Evolutionary conservation across 2,888 invertebrate genomes (phyloP).

Genomic region (Limenitis camilla): DNA sequence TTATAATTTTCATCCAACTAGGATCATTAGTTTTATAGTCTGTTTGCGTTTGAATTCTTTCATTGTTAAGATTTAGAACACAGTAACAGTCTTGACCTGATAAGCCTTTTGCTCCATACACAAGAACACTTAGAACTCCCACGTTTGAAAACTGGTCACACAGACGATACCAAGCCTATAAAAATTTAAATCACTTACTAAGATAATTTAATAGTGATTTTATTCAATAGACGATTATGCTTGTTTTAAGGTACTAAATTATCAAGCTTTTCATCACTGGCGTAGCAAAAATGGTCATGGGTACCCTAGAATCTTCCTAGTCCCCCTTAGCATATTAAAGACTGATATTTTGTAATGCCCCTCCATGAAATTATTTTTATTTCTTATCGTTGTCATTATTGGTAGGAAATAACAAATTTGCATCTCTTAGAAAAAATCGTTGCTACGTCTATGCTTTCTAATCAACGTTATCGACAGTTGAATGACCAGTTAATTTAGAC

Average conservation of each 20-base stretch:
- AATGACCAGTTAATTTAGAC: no score
- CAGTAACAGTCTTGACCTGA: constrained; percentile 95
- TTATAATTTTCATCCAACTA: constrained; percentile 97
- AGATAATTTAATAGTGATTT: neutral
- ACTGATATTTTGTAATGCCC: no score
- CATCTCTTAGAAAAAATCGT: no score
- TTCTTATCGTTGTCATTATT: no score
- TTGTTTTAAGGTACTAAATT: neutral
- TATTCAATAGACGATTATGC: neutral
- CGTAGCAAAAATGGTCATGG: no score
- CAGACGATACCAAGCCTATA: constrained; percentile 63
- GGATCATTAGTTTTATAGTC: constrained; percentile 96
- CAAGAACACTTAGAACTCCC: constrained; percentile 92
- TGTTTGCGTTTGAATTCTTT: constrained; percentile 95
- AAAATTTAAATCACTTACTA: constrained; percentile 8
- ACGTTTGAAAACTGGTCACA: constrained; percentile 77
- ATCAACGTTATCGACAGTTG: no score
- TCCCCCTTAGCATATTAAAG: no score
- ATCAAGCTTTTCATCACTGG: no score
- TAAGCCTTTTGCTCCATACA: constrained; percentile 85
- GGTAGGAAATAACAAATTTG: no score
- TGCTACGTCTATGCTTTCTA: no score
- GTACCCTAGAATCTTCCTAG: no score
- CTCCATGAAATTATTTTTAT: no score
- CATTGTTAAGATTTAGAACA: constrained; percentile 92